These are phyloP conservation scores for Anaspis maculata DNA, from an alignment of 2,888 invertebrate genomes.

Conservation along the genomic window DNA sequence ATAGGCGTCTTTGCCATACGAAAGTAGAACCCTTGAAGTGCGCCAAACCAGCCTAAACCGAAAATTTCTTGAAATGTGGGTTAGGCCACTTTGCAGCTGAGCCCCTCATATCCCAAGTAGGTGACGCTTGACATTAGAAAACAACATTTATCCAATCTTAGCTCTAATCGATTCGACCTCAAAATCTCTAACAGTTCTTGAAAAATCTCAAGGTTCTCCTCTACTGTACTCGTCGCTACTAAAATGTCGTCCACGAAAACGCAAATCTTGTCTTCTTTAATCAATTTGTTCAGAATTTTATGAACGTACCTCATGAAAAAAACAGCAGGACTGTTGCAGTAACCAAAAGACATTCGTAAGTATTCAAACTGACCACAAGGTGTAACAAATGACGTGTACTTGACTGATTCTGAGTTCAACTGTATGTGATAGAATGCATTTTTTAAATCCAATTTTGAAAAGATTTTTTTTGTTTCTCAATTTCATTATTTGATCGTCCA, in stretches of 20 bases:
- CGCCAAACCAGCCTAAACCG: too few relatives aligned
- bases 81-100: too few relatives aligned
- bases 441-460: background rate
- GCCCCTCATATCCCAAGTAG: background rate
- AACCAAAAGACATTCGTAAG: constrained; percentile 19
- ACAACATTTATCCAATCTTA: background rate
- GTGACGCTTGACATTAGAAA: background rate
- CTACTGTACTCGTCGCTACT: constrained; percentile 1
- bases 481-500: background rate
- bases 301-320: constrained; percentile 13
- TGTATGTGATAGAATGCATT: constrained; percentile 19
- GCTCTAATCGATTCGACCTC: background rate
- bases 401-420: constrained; percentile 15
- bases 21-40: too few relatives aligned
- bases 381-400: constrained; percentile 19
- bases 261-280: constrained; percentile 1
- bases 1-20: too few relatives aligned
- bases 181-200: too few relatives aligned
- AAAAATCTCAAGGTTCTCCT: too few relatives aligned
- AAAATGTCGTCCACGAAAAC: constrained; percentile 9
- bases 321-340: constrained; percentile 18
- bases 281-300: background rate
- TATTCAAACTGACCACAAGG: constrained; percentile 20
- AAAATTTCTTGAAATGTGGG: too few relatives aligned
- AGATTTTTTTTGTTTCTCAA: background rate